These are phyloP conservation scores for Drosophila infuscata DNA, from an alignment of 2,888 invertebrate genomes.

Conservation along the genomic window DNA sequence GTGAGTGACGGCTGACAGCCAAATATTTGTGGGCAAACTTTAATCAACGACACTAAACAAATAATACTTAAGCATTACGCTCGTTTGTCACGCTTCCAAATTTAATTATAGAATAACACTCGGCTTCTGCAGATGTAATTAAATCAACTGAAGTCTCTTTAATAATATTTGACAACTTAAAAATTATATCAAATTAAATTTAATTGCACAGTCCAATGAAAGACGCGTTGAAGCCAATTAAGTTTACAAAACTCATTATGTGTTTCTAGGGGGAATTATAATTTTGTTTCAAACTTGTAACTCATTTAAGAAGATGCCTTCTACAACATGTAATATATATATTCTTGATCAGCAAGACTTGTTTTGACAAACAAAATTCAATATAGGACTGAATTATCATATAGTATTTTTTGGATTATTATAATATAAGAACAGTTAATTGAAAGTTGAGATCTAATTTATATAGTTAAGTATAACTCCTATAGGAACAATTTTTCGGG, in stretches of 20 bases:
- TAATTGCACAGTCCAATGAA: not conserved
- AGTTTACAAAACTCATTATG: not conserved
- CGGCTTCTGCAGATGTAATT: not conserved
- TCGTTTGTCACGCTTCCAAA: not conserved
- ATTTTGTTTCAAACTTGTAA: not conserved
- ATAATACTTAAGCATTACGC: slow-evolving; percentile 2
- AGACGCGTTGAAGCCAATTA: not conserved
- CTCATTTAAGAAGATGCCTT: not conserved
- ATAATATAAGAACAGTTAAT: not conserved
- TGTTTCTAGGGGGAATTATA: not conserved
- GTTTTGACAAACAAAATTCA: not conserved
- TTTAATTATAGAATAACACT: not conserved
- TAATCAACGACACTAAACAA: slow-evolving; percentile 3
- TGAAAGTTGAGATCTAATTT: not conserved
- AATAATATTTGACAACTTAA: not conserved
- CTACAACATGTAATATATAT: not conserved
- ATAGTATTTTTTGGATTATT: not conserved
- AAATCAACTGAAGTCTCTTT: not conserved
- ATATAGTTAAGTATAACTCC: not conserved
- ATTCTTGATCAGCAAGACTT: not conserved
- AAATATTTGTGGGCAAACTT: slow-evolving; percentile 8
- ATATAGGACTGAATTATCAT: not conserved
- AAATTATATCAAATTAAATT: not conserved
- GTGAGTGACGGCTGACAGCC: slow-evolving; percentile 43
- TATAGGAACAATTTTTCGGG: not conserved